Base-by-base conservation (phyloP, 30 jellyfish, hydroid and myxozoan genomes). In the Hydractinia symbiolongicarpus region DNA sequence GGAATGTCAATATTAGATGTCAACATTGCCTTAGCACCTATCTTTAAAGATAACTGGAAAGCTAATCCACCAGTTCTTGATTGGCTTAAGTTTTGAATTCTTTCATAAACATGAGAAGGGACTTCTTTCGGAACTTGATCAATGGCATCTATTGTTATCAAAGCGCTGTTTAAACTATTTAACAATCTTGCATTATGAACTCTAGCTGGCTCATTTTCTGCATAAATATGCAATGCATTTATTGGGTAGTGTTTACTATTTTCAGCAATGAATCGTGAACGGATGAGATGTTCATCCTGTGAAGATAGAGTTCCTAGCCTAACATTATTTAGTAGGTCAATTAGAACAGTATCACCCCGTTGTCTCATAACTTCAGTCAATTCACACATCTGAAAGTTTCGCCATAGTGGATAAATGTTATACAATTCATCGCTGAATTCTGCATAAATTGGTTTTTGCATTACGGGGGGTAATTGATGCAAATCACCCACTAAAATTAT, bases 281-380 rank as follows among this genome's bases (percentile, higher is more conserved):
- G 19, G 19, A 64, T n/a, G 40, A 64, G 19, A 64, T 51, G 19
- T 64, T 64, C 40, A 13, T 64, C 9, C 40, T 64, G 9, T n/a
- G 40, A 44, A 64, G 74, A 64, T 64, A 64, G 74, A 64, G 40
- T 51, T n/a, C 74, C 17, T n/a, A 64, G 5, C 40, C 74, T 64
- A 7, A 13, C 74, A 64, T 64, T 64, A 64, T 64, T 64, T 13
- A 64, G 19, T n/a, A 64, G 74, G 40, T 64, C 74, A 64, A 64
- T 64, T 0, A 64, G 16, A 51, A 64, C 17, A 64, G 0, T 6
- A 64, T 64, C 74, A 6, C 74, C 74, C 40, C 74, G 51, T 76
- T 76, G 84, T 21, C 84, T 76, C 78, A 54, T 51, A 54, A 76
- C 84, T 56, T 76, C 84, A 76, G 84, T 76, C 77, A 76, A 55